phyloP scores from a whole-genome alignment of 2,888 invertebrate genomes.

The Spisula subtruncata region DNA sequence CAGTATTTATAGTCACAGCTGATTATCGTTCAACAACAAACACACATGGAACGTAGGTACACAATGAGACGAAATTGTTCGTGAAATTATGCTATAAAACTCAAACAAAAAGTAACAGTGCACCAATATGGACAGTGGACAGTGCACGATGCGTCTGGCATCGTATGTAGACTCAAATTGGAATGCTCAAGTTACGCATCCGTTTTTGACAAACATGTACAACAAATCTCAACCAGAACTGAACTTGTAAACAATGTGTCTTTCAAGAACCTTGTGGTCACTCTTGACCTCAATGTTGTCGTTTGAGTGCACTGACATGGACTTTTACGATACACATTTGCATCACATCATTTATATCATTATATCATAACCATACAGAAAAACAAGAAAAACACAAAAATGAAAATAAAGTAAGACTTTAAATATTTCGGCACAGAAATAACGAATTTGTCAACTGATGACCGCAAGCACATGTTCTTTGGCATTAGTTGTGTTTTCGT shows the following conservation, averaged over 20 bases:
- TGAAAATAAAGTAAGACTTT: conserved; percentile 69
- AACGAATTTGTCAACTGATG: conserved; percentile 23
- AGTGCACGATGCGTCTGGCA: background rate
- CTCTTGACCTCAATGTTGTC: background rate
- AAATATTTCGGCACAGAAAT: conserved; percentile 65
- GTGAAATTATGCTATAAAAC: conserved; percentile 5
- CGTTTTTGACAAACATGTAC: background rate
- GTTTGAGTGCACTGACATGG: background rate
- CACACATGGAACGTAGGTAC: background rate
- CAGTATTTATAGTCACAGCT: background rate
- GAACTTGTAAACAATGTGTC: background rate
- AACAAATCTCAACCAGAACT: background rate
- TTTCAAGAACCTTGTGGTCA: background rate
- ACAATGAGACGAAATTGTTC: background rate
- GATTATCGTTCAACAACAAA: background rate
- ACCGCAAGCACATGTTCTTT: conserved; percentile 60
- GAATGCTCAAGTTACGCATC: background rate
- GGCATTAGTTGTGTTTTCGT: conserved; percentile 68
- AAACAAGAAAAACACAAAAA: conserved; percentile 67
- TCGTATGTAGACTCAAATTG: background rate
- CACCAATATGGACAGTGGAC: background rate
- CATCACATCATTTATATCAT: background rate
- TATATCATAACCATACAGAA: conserved; percentile 63
- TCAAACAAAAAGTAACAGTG: no score
- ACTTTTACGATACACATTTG: background rate